phyloP scores from a whole-genome alignment of 1,140 invertebrate genomes.

The Luehdorfia chinensis region DNA sequence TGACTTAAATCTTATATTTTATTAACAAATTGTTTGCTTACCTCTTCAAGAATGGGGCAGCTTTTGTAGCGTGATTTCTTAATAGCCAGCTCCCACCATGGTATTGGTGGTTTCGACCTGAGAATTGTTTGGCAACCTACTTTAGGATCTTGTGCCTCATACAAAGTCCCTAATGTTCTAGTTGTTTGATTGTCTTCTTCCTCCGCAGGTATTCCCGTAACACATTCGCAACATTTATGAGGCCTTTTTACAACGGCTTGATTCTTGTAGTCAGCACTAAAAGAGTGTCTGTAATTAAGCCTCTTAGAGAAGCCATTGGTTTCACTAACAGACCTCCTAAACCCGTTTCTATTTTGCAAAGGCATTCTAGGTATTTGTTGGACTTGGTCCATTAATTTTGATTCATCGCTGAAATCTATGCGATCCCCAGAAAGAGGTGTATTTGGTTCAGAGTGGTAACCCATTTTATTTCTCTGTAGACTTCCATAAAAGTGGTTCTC shows the following conservation, averaged over 20 bases:
- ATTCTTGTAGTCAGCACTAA: conserved; percentile 65
- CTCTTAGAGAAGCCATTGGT: conserved; percentile 69
- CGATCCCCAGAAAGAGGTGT: conserved; percentile 58
- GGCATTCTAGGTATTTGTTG: conserved; percentile 67
- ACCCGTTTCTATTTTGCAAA: conserved; percentile 63
- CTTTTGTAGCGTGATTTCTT: conserved; percentile 84
- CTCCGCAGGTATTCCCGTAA: conserved; percentile 65
- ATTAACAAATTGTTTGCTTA: conserved; percentile 36
- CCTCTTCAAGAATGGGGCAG: conserved; percentile 83
- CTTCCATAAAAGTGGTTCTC: conserved; percentile 69
- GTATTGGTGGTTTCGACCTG: conserved; percentile 81
- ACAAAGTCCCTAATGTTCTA: conserved; percentile 69
- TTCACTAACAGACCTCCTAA: conserved; percentile 69
- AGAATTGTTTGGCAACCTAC: conserved; percentile 80
- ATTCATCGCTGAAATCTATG: conserved; percentile 41
- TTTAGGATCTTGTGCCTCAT: conserved; percentile 78
- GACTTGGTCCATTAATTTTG: conserved; percentile 50
- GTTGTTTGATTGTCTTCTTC: conserved; percentile 41
- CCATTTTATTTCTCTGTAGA: conserved; percentile 65
- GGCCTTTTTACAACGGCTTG: conserved; percentile 51
- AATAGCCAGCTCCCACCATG: conserved; percentile 92
- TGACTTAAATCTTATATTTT: no score
- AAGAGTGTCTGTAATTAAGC: conserved; percentile 72
- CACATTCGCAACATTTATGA: conserved; percentile 74
- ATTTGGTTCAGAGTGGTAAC: conserved; percentile 73